These are phyloP conservation scores for Abscondita cerata DNA, from an alignment of 2,888 invertebrate species.

Conservation along the genomic window DNA sequence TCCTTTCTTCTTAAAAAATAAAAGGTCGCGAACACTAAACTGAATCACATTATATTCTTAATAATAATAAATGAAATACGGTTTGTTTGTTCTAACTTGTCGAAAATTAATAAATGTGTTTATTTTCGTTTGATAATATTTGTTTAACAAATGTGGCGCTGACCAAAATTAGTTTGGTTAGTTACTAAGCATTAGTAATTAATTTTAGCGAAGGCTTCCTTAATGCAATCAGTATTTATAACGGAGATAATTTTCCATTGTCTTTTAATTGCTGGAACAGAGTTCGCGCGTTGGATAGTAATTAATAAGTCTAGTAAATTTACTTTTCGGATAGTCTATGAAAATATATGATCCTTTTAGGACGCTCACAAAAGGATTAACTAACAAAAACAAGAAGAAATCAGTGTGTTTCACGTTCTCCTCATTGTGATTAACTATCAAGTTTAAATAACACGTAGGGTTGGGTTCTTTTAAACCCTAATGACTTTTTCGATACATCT, in stretches of 20 bases:
- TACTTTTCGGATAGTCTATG: slow-evolving; percentile 10
- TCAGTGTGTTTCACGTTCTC: slow-evolving; percentile 9
- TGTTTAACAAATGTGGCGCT: too few relatives aligned
- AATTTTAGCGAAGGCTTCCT: slow-evolving; percentile 7
- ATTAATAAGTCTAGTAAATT: slow-evolving; percentile 25
- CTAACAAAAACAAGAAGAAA: slow-evolving; percentile 28
- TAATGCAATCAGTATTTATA: slow-evolving; percentile 30
- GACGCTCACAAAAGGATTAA: slow-evolving; percentile 26
- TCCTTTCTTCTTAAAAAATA: too few relatives aligned
- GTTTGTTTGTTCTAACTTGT: too few relatives aligned
- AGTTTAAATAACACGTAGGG: too few relatives aligned
- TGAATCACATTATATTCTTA: too few relatives aligned
- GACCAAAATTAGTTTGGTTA: neutral
- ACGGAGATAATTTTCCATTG: slow-evolving; percentile 26
- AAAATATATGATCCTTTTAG: slow-evolving; percentile 26
- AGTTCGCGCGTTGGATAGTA: slow-evolving; percentile 24
- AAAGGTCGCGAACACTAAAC: too few relatives aligned
- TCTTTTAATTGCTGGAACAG: slow-evolving; percentile 26
- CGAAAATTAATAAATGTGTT: too few relatives aligned
- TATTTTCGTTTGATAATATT: too few relatives aligned
- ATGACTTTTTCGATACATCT: neutral
- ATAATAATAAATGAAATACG: too few relatives aligned
- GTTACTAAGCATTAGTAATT: neutral
- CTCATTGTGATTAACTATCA: slow-evolving; percentile 1
- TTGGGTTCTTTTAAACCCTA: slow-evolving; percentile 7